Evolutionary conservation across 2,888 invertebrate species (phyloP).

Genomic region (Nasonovia ribisnigri): DNA sequence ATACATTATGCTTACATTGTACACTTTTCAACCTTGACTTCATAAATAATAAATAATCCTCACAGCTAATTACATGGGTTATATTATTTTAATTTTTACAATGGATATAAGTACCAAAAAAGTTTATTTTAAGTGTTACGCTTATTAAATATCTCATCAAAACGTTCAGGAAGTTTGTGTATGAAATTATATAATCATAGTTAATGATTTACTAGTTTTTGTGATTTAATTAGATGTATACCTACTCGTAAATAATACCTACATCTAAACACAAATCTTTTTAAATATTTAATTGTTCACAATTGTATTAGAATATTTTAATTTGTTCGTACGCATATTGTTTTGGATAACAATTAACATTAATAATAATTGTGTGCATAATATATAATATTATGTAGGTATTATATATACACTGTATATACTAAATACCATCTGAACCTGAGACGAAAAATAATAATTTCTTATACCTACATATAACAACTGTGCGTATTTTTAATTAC

Average conservation of each 20-base stretch:
- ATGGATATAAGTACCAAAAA: background rate
- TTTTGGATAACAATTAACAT: background rate
- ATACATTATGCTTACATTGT: background rate
- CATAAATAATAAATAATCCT: constrained; percentile 29
- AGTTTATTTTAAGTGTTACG: constrained; percentile 16
- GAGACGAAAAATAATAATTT: background rate
- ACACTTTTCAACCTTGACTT: constrained; percentile 32
- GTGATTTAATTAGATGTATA: constrained; percentile 8
- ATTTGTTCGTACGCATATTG: background rate
- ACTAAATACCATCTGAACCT: background rate
- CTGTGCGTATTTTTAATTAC: background rate
- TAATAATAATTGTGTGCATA: background rate
- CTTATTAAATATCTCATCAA: constrained; percentile 30
- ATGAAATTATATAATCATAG: constrained; percentile 1
- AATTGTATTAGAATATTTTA: background rate
- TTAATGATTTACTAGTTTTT: background rate
- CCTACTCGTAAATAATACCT: constrained; percentile 24
- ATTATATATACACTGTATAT: background rate
- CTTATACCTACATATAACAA: background rate
- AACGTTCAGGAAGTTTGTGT: background rate
- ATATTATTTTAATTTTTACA: background rate
- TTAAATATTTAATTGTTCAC: background rate
- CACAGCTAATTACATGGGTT: background rate
- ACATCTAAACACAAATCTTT: background rate
- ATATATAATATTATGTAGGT: background rate